phyloP scores from a whole-genome alignment of 2,888 invertebrate species.

The Hypsopygia costalis region DNA sequence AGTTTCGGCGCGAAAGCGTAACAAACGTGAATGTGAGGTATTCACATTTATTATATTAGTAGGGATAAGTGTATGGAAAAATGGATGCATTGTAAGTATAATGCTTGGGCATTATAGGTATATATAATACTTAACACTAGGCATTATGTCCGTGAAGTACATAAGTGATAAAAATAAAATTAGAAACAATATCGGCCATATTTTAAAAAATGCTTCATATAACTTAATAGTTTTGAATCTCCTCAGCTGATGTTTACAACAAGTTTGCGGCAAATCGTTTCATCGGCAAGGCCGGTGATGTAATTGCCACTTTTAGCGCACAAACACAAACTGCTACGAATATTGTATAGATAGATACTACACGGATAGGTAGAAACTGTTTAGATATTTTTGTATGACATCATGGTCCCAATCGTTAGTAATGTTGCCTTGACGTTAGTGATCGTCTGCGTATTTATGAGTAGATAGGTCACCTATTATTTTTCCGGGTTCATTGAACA shows the following conservation, averaged over 20 bases:
- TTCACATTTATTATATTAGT: no score
- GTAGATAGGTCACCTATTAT: slow-evolving; percentile 17
- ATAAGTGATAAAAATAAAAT: no score
- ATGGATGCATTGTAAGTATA: no score
- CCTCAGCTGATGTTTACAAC: slow-evolving; percentile 58
- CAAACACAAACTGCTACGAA: slow-evolving; percentile 48
- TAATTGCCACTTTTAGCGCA: slow-evolving; percentile 72
- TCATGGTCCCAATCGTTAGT: slow-evolving; percentile 36
- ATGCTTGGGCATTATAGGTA: no score
- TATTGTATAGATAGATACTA: slow-evolving; percentile 15
- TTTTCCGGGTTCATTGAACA: slow-evolving; percentile 19
- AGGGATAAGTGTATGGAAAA: no score
- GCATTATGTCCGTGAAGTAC: no score
- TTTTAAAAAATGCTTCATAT: not conserved
- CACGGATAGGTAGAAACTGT: slow-evolving; percentile 27
- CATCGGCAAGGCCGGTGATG: slow-evolving; percentile 70
- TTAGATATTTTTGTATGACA: slow-evolving; percentile 62
- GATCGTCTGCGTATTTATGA: slow-evolving; percentile 17
- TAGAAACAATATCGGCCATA: slow-evolving; percentile 1
- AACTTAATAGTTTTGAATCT: slow-evolving; percentile 26
- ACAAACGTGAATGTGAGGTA: no score
- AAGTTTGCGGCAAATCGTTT: slow-evolving; percentile 47
- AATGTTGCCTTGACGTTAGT: slow-evolving; percentile 25
- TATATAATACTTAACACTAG: no score
- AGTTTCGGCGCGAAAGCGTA: no score